Evolutionary conservation across 2,797 vertebrate genomes (phyloP).

Genomic region (Somateria mollissima): DNA sequence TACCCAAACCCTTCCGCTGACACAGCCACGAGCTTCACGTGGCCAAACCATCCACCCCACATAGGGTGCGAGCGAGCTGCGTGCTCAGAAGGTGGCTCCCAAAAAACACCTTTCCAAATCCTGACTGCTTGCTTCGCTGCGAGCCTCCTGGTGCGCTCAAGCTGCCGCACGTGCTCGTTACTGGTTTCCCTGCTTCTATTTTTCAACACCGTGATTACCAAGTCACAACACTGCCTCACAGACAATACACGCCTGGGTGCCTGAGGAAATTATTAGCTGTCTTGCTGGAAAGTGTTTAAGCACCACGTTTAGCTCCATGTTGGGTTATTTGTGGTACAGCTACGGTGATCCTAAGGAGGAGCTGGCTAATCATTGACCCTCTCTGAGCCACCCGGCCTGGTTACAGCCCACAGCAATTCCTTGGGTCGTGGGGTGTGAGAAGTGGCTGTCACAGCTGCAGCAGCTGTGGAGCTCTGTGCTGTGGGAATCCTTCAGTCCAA

Average conservation of each 20-base stretch:
- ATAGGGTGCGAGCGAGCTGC: rapidly evolving
- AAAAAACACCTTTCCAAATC: background rate
- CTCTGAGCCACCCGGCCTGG: rapidly evolving
- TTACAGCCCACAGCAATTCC: rapidly evolving
- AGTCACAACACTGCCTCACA: background rate
- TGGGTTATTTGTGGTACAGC: rapidly evolving
- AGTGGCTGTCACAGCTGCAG: background rate
- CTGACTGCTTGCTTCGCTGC: rapidly evolving
- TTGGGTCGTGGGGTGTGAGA: background rate
- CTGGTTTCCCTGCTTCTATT: too few species aligned
- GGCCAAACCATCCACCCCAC: rapidly evolving
- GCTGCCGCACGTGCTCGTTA: rapidly evolving
- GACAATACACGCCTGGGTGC: rapidly evolving
- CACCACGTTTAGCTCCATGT: rapidly evolving
- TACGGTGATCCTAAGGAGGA: background rate
- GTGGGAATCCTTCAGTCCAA: background rate
- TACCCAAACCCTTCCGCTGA: rapidly evolving
- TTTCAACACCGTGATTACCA: background rate
- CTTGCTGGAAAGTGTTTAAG: background rate
- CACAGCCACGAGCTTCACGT: background rate
- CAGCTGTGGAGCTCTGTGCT: background rate
- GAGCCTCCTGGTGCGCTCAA: rapidly evolving
- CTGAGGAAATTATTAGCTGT: background rate
- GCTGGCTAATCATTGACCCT: background rate
- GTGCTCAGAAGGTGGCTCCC: background rate